Percentiles rank a stretch among this genome's conserved stretches.
Evolutionary conservation across 2,113 vertebrate genomes (phyloP).

Genomic region (Neodontobutis hainanensis): DNA sequence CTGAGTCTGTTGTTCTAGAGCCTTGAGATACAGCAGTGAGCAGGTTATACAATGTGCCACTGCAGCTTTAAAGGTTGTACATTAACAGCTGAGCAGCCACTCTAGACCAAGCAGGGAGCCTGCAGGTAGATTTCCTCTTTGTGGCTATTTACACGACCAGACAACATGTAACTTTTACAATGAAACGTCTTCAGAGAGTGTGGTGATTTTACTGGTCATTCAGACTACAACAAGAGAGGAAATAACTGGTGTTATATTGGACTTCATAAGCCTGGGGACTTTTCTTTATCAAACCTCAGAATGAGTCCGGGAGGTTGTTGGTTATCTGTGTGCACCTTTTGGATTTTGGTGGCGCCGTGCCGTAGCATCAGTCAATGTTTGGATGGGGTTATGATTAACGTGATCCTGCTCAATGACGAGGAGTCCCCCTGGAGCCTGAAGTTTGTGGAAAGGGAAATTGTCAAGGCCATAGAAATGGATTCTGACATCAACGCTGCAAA

Average conservation of each 20-base stretch:
- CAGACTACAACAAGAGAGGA: background rate
- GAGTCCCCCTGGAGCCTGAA: conserved; percentile 75
- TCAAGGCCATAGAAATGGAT: conserved; percentile 70
- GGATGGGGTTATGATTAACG: conserved; percentile 76
- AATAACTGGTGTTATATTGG: background rate
- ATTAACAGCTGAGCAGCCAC: conserved; percentile 67
- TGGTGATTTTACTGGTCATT: conserved; percentile 6
- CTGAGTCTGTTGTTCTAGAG: conserved; percentile 21
- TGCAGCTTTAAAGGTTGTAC: conserved; percentile 66
- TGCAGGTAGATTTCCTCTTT: background rate
- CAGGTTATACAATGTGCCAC: conserved; percentile 37
- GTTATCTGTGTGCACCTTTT: conserved; percentile 34
- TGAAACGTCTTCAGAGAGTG: background rate
- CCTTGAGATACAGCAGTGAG: conserved; percentile 19
- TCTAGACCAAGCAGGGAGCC: background rate
- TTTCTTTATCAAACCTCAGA: background rate
- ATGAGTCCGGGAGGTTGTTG: conserved; percentile 41
- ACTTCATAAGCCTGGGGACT: conserved; percentile 11
- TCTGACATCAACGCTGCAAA: conserved; percentile 51
- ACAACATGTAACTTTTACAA: background rate
- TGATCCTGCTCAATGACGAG: conserved; percentile 86
- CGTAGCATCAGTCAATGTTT: conserved; percentile 29
- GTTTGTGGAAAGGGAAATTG: conserved; percentile 73
- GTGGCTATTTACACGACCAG: background rate
- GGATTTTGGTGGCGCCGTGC: conserved; percentile 25